Evolutionary conservation across 2,888 invertebrate genomes (phyloP).

Genomic region (Liodrosophila aerea): DNA sequence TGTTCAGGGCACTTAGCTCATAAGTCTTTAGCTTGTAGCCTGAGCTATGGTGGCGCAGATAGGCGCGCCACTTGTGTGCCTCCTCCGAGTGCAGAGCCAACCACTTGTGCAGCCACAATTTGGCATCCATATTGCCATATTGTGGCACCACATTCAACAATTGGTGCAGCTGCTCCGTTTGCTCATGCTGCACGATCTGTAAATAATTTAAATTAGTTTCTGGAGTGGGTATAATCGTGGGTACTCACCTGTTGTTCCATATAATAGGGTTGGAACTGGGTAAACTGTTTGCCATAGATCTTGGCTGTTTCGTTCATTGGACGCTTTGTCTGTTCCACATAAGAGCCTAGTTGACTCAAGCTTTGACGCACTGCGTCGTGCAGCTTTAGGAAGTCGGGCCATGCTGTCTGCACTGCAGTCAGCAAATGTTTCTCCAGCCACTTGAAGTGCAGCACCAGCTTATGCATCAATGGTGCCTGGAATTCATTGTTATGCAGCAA

Average conservation of each 20-base stretch:
- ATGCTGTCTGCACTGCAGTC: slow-evolving; percentile 41
- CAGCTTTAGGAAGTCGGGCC: slow-evolving; percentile 8
- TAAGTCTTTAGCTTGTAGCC: slow-evolving; percentile 44
- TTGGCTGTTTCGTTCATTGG: slow-evolving; percentile 76
- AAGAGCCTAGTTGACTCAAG: slow-evolving; percentile 57
- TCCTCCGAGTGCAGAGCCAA: slow-evolving; percentile 64
- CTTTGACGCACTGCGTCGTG: slow-evolving; percentile 45
- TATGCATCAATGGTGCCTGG: slow-evolving; percentile 84
- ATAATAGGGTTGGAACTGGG: slow-evolving; percentile 78
- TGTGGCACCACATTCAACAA: slow-evolving; percentile 68
- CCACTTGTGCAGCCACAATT: slow-evolving; percentile 66
- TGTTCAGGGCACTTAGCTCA: slow-evolving; percentile 24
- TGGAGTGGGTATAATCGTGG: too few relatives aligned
- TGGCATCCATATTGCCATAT: slow-evolving; percentile 69
- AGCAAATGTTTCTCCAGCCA: slow-evolving; percentile 88
- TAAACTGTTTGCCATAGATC: slow-evolving; percentile 76
- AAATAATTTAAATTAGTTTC: too few relatives aligned
- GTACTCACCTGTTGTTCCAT: slow-evolving; percentile 67
- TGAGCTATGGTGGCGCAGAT: slow-evolving; percentile 24
- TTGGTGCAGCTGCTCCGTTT: slow-evolving; percentile 63
- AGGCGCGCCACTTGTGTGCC: slow-evolving; percentile 54
- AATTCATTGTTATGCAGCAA: slow-evolving; percentile 79
- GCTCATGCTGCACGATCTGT: slow-evolving; percentile 55
- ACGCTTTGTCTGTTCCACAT: slow-evolving; percentile 66
- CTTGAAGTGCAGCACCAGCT: slow-evolving; percentile 87